These are phyloP conservation scores for Synodontis membranacea DNA, from an alignment of 2,113 vertebrate species.

Conservation along the genomic window DNA sequence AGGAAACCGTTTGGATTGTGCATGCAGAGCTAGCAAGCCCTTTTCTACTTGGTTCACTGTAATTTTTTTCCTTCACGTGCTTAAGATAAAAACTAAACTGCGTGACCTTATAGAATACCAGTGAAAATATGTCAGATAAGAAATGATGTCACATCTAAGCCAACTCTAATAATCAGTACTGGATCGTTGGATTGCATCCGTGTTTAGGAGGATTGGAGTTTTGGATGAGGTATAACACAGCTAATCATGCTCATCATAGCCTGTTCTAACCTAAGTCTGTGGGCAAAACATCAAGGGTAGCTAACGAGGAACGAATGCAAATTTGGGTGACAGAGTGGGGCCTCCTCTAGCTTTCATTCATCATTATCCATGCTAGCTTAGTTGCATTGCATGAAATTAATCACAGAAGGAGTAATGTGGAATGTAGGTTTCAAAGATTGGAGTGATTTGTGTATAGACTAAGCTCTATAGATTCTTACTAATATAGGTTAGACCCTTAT, in stretches of 20 bases:
- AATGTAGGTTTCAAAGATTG: background rate
- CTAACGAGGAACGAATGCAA: background rate
- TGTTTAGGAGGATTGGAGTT: background rate
- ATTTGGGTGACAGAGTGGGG: too few relatives aligned
- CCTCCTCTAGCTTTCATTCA: background rate
- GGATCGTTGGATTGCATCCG: too few relatives aligned
- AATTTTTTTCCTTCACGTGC: background rate
- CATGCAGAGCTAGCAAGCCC: background rate
- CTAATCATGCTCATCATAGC: background rate
- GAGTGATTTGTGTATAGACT: background rate
- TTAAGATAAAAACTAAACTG: background rate
- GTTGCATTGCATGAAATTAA: background rate
- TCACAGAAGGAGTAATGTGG: background rate
- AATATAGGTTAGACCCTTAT: background rate
- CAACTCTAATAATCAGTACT: background rate
- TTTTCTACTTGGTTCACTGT: background rate
- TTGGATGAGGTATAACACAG: background rate
- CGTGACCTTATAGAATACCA: background rate
- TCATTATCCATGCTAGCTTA: background rate
- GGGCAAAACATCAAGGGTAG: background rate
- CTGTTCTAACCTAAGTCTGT: background rate
- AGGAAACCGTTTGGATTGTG: background rate
- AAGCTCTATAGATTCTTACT: background rate
- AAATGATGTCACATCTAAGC: background rate
- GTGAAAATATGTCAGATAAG: background rate